Evolutionary conservation across 2,797 vertebrate species (phyloP).

Genomic region (Pangasius mekongensis): DNA sequence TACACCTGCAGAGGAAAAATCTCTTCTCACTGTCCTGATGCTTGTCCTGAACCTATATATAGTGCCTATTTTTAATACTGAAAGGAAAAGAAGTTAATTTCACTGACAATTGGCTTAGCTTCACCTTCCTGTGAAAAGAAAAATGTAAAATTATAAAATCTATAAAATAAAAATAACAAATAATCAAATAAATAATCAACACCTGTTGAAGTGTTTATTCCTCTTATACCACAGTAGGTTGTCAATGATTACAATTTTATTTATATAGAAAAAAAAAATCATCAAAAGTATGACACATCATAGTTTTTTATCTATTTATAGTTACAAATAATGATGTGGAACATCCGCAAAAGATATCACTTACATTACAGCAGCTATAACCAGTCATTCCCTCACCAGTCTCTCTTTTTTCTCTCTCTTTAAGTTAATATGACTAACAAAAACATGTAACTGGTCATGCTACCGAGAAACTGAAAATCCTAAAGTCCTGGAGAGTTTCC

Average conservation of each 20-base stretch:
- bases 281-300: no score
- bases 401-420: background rate
- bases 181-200: background rate
- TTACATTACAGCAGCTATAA: background rate
- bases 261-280: no score
- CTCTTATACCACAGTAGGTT: background rate
- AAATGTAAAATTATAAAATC: background rate
- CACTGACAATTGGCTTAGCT: background rate
- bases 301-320: background rate
- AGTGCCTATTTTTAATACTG: background rate
- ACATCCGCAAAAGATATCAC: background rate
- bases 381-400: background rate
- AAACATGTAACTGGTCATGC: background rate
- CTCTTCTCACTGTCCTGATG: background rate
- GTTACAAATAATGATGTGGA: background rate
- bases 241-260: no score
- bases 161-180: background rate
- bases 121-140: background rate
- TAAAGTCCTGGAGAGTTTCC: background rate
- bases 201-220: background rate
- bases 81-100: background rate
- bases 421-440: background rate
- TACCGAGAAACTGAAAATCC: background rate
- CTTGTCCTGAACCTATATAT: background rate
- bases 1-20: background rate